phyloP scores from a whole-genome alignment of 2,113 vertebrate species.

The Clarias batrachus region DNA sequence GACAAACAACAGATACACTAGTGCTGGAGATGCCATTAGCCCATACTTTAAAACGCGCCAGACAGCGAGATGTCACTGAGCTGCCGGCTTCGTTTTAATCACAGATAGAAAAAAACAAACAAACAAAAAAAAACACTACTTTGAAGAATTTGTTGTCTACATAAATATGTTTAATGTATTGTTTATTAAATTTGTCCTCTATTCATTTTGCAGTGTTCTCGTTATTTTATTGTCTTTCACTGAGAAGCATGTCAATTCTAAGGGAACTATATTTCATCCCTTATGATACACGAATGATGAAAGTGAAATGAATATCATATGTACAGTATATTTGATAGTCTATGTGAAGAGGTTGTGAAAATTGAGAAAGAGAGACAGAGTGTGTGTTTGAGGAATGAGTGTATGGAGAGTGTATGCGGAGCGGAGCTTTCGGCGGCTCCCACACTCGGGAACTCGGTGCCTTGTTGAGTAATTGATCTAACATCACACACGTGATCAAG shows the following conservation, averaged over 20 bases:
- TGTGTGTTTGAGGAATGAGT: not conserved
- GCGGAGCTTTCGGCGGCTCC: not conserved
- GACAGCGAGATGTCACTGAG: not conserved
- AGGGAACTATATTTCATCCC: not conserved
- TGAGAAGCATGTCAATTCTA: not conserved
- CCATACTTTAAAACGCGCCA: not conserved
- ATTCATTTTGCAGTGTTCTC: not conserved
- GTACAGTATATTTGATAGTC: not conserved
- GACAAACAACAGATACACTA: not conserved
- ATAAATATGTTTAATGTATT: not conserved
- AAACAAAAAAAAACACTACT: too few relatives aligned
- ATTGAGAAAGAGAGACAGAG: not conserved
- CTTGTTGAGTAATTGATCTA: constrained; percentile 26
- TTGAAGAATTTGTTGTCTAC: too few relatives aligned
- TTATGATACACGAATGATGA: not conserved
- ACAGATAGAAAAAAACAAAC: not conserved
- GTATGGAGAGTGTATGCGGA: not conserved
- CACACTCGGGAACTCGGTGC: not conserved
- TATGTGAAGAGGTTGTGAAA: not conserved
- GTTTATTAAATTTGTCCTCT: not conserved
- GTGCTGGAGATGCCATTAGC: constrained; percentile 2
- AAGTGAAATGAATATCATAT: not conserved
- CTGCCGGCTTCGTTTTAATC: not conserved
- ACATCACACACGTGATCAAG: constrained; percentile 25
- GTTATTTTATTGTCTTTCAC: not conserved